phyloP scores from a whole-genome alignment of 2,888 invertebrate species.

The Lacanobia oleracea region DNA sequence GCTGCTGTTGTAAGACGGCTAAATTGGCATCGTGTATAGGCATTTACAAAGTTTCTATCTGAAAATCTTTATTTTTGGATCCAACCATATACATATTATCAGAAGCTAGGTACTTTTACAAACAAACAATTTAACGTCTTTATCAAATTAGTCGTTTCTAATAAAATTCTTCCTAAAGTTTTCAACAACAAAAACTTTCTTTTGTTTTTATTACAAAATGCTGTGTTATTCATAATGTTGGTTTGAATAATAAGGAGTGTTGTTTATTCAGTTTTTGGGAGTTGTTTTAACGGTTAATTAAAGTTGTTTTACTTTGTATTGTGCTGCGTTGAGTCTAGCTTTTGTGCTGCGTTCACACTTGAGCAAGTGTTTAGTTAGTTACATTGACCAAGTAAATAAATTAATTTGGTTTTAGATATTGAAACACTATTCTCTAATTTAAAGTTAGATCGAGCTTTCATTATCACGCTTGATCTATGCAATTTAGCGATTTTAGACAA shows the following conservation, averaged over 20 bases:
- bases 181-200: constrained; percentile 36
- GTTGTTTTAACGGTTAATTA: constrained; percentile 34
- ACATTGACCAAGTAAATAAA: constrained; percentile 11
- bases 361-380: background rate
- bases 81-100: too few relatives aligned
- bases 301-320: constrained; percentile 24
- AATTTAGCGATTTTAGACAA: too few relatives aligned
- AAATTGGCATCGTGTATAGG: too few relatives aligned
- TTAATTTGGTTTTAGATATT: background rate
- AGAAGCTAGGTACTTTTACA: too few relatives aligned
- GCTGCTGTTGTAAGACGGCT: too few relatives aligned
- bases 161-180: constrained; percentile 38
- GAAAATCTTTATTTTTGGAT: too few relatives aligned
- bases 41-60: too few relatives aligned
- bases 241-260: constrained; percentile 28
- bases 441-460: background rate
- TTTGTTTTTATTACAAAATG: constrained; percentile 38
- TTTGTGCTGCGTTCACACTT: constrained; percentile 12
- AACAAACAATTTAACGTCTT: too few relatives aligned
- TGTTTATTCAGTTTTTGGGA: constrained; percentile 21
- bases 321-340: background rate
- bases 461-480: background rate
- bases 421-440: background rate
- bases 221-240: constrained; percentile 33
- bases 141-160: constrained; percentile 2